Evolutionary conservation across 2,113 vertebrate genomes (phyloP).

Genomic region (Silurus meridionalis): DNA sequence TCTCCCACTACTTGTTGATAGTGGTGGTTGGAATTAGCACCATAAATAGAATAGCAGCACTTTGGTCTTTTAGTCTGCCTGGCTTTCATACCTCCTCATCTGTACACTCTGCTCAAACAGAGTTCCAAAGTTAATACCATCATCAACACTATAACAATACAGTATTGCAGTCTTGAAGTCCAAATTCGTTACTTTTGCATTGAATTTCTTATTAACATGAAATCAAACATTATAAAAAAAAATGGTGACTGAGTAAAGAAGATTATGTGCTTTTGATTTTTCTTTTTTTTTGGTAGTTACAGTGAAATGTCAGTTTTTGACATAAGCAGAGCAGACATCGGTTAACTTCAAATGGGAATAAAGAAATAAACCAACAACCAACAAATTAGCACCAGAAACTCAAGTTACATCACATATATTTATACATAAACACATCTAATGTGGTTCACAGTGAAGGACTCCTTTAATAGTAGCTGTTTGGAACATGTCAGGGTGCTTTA

Average conservation of each 20-base stretch:
- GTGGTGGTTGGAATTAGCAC: not conserved
- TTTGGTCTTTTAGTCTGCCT: not conserved
- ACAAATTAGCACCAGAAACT: not conserved
- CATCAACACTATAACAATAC: not conserved
- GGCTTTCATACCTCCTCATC: not conserved
- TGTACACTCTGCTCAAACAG: not conserved
- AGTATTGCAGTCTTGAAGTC: no score
- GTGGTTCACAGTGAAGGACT: not conserved
- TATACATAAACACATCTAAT: not conserved
- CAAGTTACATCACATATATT: not conserved
- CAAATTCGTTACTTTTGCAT: not conserved
- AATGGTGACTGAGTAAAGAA: not conserved
- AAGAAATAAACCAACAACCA: not conserved
- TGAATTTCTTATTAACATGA: not conserved
- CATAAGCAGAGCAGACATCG: not conserved
- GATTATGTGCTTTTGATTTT: not conserved
- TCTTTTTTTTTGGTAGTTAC: not conserved
- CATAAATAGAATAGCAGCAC: not conserved
- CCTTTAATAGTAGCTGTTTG: conserved; percentile 50
- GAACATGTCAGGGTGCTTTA: conserved; percentile 56
- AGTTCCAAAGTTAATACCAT: not conserved
- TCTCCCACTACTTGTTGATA: not conserved
- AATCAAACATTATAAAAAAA: not conserved
- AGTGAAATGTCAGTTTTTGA: not conserved
- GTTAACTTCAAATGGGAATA: not conserved